Percentiles rank a stretch among this genome's conserved stretches.
Conservation (phyloP, 2,888 invertebrate genomes). For the Gnatocerus cornutus region DNA sequence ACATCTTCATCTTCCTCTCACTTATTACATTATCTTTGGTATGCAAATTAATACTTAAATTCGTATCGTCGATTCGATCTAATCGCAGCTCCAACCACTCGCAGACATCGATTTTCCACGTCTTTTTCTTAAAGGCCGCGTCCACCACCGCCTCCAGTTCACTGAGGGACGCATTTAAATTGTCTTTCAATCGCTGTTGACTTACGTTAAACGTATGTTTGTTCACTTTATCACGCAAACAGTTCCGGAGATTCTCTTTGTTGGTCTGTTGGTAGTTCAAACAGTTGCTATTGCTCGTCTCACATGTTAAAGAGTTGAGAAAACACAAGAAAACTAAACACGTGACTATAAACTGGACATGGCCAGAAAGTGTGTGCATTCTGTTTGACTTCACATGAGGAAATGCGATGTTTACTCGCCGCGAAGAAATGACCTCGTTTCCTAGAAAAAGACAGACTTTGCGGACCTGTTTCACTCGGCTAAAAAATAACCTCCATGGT, state of each 20-base stretch:
- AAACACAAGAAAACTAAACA: slow-evolving; percentile 31
- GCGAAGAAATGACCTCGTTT: slow-evolving; percentile 20
- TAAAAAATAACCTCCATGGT: slow-evolving; percentile 8
- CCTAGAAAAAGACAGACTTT: slow-evolving; percentile 11
- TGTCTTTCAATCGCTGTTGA: slow-evolving; percentile 9
- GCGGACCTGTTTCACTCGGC: slow-evolving; percentile 23
- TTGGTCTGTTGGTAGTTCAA: slow-evolving; percentile 49
- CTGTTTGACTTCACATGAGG: slow-evolving; percentile 42
- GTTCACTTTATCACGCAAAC: slow-evolving; percentile 29
- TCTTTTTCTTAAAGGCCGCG: neutral
- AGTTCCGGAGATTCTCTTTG: slow-evolving; percentile 54
- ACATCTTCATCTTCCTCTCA: slow-evolving; percentile 50
- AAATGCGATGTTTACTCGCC: slow-evolving; percentile 43
- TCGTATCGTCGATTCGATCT: slow-evolving; percentile 11
- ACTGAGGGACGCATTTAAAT: neutral
- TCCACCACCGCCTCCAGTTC: neutral
- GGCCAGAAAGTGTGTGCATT: slow-evolving; percentile 45
- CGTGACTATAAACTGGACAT: slow-evolving; percentile 19
- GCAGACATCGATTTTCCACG: slow-evolving; percentile 19
- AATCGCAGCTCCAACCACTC: slow-evolving; percentile 48
- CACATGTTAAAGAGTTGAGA: slow-evolving; percentile 10
- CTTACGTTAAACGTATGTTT: neutral
- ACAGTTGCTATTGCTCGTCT: slow-evolving; percentile 29
- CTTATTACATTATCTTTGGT: slow-evolving; percentile 12
- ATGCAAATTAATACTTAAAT: slow-evolving; percentile 15